These are phyloP conservation scores for Tetraodon nigroviridis DNA, from an alignment of 2,113 vertebrate species.

Conservation along the genomic window DNA sequence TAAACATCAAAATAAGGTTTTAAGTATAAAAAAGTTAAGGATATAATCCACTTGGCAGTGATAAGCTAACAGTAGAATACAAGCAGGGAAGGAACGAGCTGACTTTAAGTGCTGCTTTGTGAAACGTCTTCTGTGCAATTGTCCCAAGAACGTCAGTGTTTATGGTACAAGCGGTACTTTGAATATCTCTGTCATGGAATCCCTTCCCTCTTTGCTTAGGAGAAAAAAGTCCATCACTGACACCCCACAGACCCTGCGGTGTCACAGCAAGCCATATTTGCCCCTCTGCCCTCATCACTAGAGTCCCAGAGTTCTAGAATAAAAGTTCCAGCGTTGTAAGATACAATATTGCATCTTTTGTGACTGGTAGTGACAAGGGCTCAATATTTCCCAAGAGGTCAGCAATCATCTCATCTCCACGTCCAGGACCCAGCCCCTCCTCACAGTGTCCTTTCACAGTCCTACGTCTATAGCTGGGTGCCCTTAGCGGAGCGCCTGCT, in stretches of 20 bases:
- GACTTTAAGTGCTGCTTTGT: conserved; percentile 65
- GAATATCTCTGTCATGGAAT: conserved; percentile 19
- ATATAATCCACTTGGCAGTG: conserved; percentile 63
- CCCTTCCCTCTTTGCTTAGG: conserved; percentile 12
- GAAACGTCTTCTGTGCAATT: conserved; percentile 10
- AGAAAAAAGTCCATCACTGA: conserved; percentile 37
- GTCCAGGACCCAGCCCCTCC: conserved; percentile 22
- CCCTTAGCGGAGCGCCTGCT: conserved; percentile 39
- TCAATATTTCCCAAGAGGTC: conserved; percentile 23
- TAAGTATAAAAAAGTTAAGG: conserved; percentile 18
- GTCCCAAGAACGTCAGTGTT: conserved; percentile 40
- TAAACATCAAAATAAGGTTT: conserved; percentile 19
- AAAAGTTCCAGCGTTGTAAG: conserved; percentile 28
- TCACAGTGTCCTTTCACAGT: conserved; percentile 76
- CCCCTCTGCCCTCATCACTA: conserved; percentile 21
- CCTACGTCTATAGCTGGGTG: conserved; percentile 65
- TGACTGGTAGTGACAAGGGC: background rate
- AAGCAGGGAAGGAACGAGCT: conserved; percentile 15
- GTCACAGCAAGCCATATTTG: conserved; percentile 51
- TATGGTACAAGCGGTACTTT: conserved; percentile 11
- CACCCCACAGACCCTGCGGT: conserved; percentile 73
- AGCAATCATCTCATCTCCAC: conserved; percentile 14
- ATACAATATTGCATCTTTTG: conserved; percentile 17
- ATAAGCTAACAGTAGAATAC: conserved; percentile 30
- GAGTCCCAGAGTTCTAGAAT: background rate